Percentiles rank a stretch among this genome's conserved stretches.
Evolutionary conservation across 2,888 invertebrate species (phyloP).

Genomic region (Dryobota labecula): DNA sequence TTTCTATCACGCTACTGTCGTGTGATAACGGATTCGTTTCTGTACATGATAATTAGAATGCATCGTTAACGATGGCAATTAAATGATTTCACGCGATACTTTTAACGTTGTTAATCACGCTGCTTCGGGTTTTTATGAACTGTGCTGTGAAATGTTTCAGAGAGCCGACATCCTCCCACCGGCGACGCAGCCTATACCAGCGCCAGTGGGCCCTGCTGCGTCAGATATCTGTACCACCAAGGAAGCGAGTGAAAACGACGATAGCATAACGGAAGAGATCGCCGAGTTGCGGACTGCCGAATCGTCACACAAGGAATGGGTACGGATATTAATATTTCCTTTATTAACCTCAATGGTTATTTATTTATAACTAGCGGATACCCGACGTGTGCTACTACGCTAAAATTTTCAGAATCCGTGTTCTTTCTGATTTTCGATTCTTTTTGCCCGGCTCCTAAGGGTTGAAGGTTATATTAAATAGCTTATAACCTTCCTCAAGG

Average conservation of each 20-base stretch:
- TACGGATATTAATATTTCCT: slow-evolving; percentile 62
- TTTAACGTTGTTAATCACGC: slow-evolving; percentile 28
- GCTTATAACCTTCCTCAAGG: no score
- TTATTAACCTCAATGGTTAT: slow-evolving; percentile 23
- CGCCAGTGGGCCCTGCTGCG: slow-evolving; percentile 60
- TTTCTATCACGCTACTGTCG: slow-evolving; percentile 61
- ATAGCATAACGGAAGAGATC: slow-evolving; percentile 81
- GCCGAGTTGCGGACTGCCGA: slow-evolving; percentile 76
- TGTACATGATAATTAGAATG: slow-evolving; percentile 54
- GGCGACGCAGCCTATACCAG: slow-evolving; percentile 74
- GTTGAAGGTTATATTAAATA: no score
- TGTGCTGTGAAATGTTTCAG: slow-evolving; percentile 63
- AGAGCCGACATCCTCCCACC: slow-evolving; percentile 59
- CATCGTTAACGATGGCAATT: slow-evolving; percentile 55
- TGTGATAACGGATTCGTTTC: slow-evolving; percentile 48
- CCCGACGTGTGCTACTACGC: no score
- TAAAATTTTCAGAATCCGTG: no score
- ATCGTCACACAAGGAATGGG: slow-evolving; percentile 78
- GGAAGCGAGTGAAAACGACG: slow-evolving; percentile 70
- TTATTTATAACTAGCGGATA: slow-evolving; percentile 33
- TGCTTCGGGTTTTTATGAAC: slow-evolving; percentile 6
- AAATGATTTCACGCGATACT: slow-evolving; percentile 40
- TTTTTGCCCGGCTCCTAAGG: no score
- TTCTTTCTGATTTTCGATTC: no score
- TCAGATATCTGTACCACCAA: slow-evolving; percentile 61